phyloP scores from a whole-genome alignment of 1,140 invertebrate species.

The Luehdorfia chinensis region DNA sequence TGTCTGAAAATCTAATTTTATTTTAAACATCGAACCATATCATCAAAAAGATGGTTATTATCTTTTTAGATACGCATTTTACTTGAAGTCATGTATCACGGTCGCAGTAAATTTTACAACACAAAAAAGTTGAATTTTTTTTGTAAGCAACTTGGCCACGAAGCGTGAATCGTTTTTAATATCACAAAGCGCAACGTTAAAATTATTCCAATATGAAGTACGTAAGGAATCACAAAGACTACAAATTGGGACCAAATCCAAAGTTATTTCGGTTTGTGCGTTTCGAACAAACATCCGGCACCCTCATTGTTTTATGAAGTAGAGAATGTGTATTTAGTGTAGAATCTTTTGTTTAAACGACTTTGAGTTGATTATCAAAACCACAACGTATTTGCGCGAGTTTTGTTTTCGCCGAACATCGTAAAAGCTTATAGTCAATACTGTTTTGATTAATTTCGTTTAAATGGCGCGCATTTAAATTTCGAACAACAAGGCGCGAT shows the following conservation, averaged over 20 bases:
- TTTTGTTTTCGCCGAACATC: background rate
- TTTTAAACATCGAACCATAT: constrained; percentile 3
- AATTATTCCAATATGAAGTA: constrained; percentile 1
- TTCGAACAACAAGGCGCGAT: constrained; percentile 5
- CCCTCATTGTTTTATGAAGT: constrained; percentile 42
- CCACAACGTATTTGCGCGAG: constrained; percentile 4
- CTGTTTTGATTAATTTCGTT: constrained; percentile 5
- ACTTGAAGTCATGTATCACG: background rate
- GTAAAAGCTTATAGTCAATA: no score
- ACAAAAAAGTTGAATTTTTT: background rate
- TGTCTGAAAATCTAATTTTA: background rate
- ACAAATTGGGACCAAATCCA: constrained; percentile 39
- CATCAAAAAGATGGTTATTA: constrained; percentile 8
- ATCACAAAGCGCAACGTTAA: constrained; percentile 6
- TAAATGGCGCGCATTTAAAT: constrained; percentile 15
- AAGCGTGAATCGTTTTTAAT: background rate
- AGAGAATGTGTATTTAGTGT: constrained; percentile 40
- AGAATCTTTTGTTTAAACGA: constrained; percentile 46
- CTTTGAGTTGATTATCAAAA: constrained; percentile 23
- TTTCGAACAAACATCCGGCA: constrained; percentile 58
- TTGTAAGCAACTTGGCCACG: background rate
- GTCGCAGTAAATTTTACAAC: background rate
- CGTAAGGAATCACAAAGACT: constrained; percentile 32
- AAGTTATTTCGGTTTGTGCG: constrained; percentile 44
- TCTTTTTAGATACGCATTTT: constrained; percentile 12